Percentiles rank a stretch among this genome's conserved stretches.
phyloP scores from a whole-genome alignment of 2,797 vertebrate species.

The Epinephelus malabaricus region DNA sequence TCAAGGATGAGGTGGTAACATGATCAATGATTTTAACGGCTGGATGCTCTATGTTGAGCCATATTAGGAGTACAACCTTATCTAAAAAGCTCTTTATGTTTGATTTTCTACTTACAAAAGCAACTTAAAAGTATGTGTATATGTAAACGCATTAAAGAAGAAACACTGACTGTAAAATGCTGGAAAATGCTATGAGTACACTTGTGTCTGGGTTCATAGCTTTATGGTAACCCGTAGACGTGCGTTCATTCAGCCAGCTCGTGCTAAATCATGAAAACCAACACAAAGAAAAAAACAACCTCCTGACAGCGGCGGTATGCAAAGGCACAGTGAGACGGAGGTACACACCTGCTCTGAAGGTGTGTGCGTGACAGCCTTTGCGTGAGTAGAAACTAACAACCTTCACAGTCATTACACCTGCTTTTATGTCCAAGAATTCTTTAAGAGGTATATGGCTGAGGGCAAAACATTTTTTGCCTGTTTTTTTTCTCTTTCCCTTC shows the following conservation, averaged over 20 bases:
- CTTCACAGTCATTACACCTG: conserved; percentile 81
- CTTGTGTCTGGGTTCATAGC: neutral
- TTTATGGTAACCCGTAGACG: neutral
- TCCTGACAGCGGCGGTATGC: conserved; percentile 57
- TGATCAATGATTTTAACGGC: neutral
- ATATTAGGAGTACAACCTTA: neutral
- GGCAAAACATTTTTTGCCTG: conserved; percentile 66
- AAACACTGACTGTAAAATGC: neutral
- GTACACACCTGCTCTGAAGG: conserved; percentile 74
- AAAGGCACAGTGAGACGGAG: conserved; percentile 32
- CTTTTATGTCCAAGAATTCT: conserved; percentile 83
- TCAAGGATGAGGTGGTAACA: neutral
- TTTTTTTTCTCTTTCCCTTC: neutral
- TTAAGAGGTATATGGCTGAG: conserved; percentile 65
- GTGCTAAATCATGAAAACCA: conserved; percentile 45
- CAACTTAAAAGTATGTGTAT: too few relatives aligned
- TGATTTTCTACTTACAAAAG: neutral
- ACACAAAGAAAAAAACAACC: conserved; percentile 30
- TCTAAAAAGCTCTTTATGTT: neutral
- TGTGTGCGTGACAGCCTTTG: conserved; percentile 74
- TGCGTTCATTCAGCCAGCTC: conserved; percentile 11
- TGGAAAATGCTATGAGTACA: neutral
- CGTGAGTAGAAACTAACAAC: conserved; percentile 74
- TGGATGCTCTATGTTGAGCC: neutral
- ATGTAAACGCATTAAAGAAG: neutral